These are phyloP conservation scores for Diadromus collaris DNA, from an alignment of 2,888 invertebrate species.

Conservation along the genomic window DNA sequence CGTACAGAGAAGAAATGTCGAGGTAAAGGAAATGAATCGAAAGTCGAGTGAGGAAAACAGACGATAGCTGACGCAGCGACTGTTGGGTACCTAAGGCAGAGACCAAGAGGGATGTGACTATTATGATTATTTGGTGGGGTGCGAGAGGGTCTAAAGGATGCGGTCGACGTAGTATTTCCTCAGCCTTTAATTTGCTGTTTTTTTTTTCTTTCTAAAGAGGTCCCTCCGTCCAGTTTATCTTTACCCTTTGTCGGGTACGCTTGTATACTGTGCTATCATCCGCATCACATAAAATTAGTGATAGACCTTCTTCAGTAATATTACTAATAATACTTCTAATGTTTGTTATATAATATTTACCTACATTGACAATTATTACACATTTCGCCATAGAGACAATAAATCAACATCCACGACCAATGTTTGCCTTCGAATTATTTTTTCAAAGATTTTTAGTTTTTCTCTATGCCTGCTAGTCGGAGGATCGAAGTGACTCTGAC, in stretches of 20 bases:
- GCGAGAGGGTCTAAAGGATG: slow-evolving; percentile 20
- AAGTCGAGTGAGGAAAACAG: slow-evolving; percentile 25
- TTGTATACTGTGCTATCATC: neutral
- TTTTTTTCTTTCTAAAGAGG: slow-evolving; percentile 13
- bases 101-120: slow-evolving; percentile 55
- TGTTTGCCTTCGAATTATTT: neutral
- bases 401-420: neutral
- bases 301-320: neutral
- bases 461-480: neutral
- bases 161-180: slow-evolving; percentile 2
- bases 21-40: slow-evolving; percentile 34
- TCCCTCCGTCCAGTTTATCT: slow-evolving; percentile 14
- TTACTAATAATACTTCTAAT: neutral
- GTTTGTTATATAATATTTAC: too few relatives aligned
- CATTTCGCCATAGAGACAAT: too few relatives aligned
- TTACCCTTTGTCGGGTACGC: neutral
- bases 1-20: slow-evolving; percentile 45
- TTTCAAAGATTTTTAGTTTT: neutral
- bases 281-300: too few relatives aligned
- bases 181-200: slow-evolving; percentile 26
- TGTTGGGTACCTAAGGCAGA: slow-evolving; percentile 39
- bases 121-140: slow-evolving; percentile 53
- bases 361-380: too few relatives aligned
- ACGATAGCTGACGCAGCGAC: slow-evolving; percentile 46
- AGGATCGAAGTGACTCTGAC: slow-evolving; percentile 6